Percentiles rank a stretch among this genome's conserved stretches.
phyloP scores from a whole-genome alignment of 2,113 vertebrate genomes.

The Hydrochoerus hydrochaeris region DNA sequence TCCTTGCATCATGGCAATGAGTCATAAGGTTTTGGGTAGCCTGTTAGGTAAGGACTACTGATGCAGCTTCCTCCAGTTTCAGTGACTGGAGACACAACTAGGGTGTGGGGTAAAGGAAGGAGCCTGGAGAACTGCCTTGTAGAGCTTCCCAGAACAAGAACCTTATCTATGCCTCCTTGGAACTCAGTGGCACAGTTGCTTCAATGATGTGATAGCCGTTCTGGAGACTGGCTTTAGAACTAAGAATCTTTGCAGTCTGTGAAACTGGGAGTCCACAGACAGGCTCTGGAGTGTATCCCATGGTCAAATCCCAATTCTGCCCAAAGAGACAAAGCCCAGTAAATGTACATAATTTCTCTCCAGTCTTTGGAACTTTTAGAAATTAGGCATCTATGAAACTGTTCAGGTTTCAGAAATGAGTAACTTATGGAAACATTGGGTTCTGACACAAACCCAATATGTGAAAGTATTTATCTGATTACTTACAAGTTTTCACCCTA shows the following conservation, averaged over 20 bases:
- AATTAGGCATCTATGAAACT: not conserved
- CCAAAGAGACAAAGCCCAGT: not conserved
- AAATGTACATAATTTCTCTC: not conserved
- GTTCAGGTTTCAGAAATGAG: constrained; percentile 11
- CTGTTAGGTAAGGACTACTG: not conserved
- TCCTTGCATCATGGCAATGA: not conserved
- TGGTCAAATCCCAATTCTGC: constrained; percentile 1
- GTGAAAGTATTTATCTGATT: not conserved
- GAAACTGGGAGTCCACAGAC: not conserved
- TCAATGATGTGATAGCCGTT: not conserved
- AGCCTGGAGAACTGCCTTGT: not conserved
- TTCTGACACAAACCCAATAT: not conserved
- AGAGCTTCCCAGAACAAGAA: not conserved
- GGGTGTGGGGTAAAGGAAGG: not conserved
- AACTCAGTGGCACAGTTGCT: not conserved
- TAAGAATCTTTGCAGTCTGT: not conserved
- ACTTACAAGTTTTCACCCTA: not conserved
- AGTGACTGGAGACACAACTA: not conserved
- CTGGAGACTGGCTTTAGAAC: not conserved
- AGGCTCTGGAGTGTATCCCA: not conserved
- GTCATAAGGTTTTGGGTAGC: not conserved
- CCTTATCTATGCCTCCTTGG: not conserved
- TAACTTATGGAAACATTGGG: not conserved
- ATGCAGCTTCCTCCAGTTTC: not conserved
- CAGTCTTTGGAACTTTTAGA: not conserved